Evolutionary conservation across 2,888 invertebrate species (phyloP), one percentile per base, ranked within the genome.

Genomic region (Aphodius granarius): DNA sequence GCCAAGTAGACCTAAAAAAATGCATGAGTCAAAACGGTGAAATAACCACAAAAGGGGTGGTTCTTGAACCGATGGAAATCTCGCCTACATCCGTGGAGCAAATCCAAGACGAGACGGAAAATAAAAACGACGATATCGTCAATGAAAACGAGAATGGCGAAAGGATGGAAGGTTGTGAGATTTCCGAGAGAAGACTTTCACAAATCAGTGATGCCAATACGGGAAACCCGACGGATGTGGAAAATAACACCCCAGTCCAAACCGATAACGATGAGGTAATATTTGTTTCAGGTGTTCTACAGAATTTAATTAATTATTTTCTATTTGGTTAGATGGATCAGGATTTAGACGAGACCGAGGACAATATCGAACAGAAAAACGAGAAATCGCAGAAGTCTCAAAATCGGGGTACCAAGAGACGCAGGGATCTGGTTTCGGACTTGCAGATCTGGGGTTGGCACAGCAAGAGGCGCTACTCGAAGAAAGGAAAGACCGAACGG

Each of bases 391-490:
- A 43, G 21, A 83, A 83, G 43, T 80, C 78, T 23, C 80, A 83
- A 72, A 82, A 78, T 64, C 80, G 81, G 75, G 83, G 83, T 19
- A 83, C 80, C 16, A 90, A 94, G 80, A 88, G 94, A n/a, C 88
- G 94, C 77, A 91, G 94, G 63, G 94, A 93, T 86, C 92, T 93
- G 23, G 87, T 94, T 15, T 92, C 92, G 71, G 92, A 92, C 80
- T 86, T 95, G 19, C 92, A 94, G 81, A 92, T 93, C 80, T 94
- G 94, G 94, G 93, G 93, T 72, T 94, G 94, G 93, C 94, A 94
- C 81, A 89, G 89, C 73, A 92, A 90, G 80, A 84, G 91, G 18
- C 89, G 90, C 78, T 89, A 90, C 13, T 84, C 89, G 4, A 88
- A 88, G 73, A 90, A 90, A 79, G 89, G 89, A 76, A 90, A 91